Conservation (phyloP, 1,140 invertebrate species). For the Drosophila grimshawi region DNA sequence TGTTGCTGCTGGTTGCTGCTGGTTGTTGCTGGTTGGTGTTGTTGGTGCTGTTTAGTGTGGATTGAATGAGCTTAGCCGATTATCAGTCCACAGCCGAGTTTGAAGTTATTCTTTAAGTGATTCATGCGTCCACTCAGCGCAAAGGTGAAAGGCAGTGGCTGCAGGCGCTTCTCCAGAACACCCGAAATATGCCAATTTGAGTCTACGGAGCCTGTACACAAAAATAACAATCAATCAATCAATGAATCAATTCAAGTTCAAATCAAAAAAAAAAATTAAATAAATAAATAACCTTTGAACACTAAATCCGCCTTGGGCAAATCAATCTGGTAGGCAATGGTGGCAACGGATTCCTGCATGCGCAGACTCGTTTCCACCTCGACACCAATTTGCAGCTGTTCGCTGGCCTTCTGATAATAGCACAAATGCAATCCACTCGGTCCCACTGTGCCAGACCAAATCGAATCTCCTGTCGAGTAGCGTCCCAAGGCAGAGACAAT, state of each 20-base stretch:
- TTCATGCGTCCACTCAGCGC: constrained; percentile 96
- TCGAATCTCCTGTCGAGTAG: constrained; percentile 87
- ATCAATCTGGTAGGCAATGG: constrained; percentile 98
- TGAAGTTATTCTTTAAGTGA: constrained; percentile 95
- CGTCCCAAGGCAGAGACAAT: constrained; percentile 93
- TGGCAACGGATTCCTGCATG: constrained; percentile 95
- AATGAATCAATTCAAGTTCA: background rate
- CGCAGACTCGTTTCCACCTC: constrained; percentile 94
- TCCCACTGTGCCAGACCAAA: constrained; percentile 91
- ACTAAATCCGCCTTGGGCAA: constrained; percentile 97
- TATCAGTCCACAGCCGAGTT: constrained; percentile 94
- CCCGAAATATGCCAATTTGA: constrained; percentile 98
- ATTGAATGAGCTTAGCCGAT: constrained; percentile 88
- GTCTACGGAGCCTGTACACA: constrained; percentile 92
- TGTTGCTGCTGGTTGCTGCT: constrained; percentile 18
- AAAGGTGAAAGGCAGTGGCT: constrained; percentile 96
- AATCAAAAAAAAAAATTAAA: background rate
- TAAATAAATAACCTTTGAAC: constrained; percentile 91
- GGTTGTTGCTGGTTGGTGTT: constrained; percentile 29
- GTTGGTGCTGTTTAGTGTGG: constrained; percentile 12
- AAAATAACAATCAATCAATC: constrained; percentile 21
- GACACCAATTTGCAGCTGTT: constrained; percentile 93
- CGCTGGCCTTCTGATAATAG: constrained; percentile 97
- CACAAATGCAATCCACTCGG: constrained; percentile 93
- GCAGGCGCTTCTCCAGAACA: constrained; percentile 96